Base-by-base conservation (phyloP, 2,113 vertebrate species). In the Ondatra zibethicus region DNA sequence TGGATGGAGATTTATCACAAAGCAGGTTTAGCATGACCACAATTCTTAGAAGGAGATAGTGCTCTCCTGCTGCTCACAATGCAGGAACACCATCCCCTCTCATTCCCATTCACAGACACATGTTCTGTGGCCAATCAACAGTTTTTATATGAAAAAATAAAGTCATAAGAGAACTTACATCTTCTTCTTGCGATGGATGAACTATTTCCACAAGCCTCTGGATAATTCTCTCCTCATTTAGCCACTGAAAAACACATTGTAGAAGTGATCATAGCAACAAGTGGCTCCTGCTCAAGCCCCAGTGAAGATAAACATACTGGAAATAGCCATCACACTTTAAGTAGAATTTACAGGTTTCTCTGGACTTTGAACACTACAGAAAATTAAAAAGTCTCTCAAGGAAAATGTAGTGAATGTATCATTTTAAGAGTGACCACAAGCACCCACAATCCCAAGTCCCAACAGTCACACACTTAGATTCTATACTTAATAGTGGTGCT, bases 141-240 rank as follows among this genome's bases (percentile, higher is more conserved):
- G 13, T 33, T 68, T 88, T 82, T 70, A 8, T 81, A 47, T 36
- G 55, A n/a, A 86, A 76, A 88, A 82, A 72, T 36, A 70, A 70
- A 92, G n/a, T 72, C 50, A 27, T 5, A 68, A 50, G 52, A 92
- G 66, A 93, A 99, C 99, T 99, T 98, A 99, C 99, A 98, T 99
- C 99, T 98, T 99, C 99, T 98, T 99, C 99, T 98, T 99, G 99
- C 98, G 99, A 99, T 0, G 99, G 99, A 94, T 99, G 99, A 63
- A 99, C 99, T 92, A 99, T 99, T 97, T 99, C 99, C 97, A 99
- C 99, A 91, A 99, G 99, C 90, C 99, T 98, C 98, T 99, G 99
- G 97, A 99, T 99, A 96, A 99, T 99, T 95, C 99, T 99, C 98
- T 99, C 99, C 98, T 99, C 99, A 93, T 99, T 99, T 93, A 99